Evolutionary conservation across 1,140 invertebrate species (phyloP), one percentile per base, ranked within the genome.

Genomic region (silkworm (Bombyx mori)): DNA sequence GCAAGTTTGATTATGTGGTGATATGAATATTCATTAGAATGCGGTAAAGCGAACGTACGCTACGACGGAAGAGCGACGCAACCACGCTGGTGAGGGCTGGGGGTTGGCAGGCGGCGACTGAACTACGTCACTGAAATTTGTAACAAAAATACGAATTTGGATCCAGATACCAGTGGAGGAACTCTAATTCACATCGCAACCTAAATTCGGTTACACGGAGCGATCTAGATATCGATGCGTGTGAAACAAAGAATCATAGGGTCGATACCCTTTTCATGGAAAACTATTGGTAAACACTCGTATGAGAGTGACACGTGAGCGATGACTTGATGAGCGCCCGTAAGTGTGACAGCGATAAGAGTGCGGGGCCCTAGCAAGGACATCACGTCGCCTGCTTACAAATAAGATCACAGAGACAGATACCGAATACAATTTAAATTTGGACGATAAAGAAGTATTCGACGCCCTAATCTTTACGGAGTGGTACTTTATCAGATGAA

Each of bases 71-170:
- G 63, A 71, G 60, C 71, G 73, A 26, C 67, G 71, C 26, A 68
- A 60, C 73, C 75, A 78, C 45, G 75, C 71, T 57, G 75, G 71
- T 45, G 64, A 62, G 44, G 67, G 63, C 50, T 61, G 64, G n/a
- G 68, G 65, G 54, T 68, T 75, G 62, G 65, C 52, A 54, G 73
- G 66, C 62, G 69, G 60, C 63, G 66, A 74, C 69, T 72, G 64
- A 64, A 62, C 62, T 68, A 71, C 63, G 53, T 70, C 68, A 61
- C 75, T 78, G 73, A 68, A 75, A 78, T 69, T 59, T 68, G 12
- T 58, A 71, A 73, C 63, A 68, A 63, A 35, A 35, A 67, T 60
- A 62, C 49, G 50, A 18, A 63, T 64, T 66, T 62, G 60, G 51
- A 48, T 54, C 56, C 44, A 45, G 12, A 45, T 52, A 50, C 22